phyloP scores from a whole-genome alignment of 2,888 invertebrate genomes.

The Diploptera punctata region DNA sequence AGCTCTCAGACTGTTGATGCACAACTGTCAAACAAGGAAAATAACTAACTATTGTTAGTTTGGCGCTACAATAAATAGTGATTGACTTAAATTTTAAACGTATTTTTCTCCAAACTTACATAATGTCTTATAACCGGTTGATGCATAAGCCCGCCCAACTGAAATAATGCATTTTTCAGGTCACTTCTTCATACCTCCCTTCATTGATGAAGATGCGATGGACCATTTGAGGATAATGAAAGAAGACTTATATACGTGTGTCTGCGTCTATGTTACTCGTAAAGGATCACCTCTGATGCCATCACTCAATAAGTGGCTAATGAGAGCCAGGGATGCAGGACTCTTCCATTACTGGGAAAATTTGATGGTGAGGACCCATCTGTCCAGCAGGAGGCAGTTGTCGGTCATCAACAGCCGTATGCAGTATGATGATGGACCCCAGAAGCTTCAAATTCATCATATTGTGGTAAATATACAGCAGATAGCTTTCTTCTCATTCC shows the following conservation, averaged over 20 bases:
- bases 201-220: slow-evolving; percentile 58
- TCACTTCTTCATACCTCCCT: neutral
- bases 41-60: no score
- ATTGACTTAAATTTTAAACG: no score
- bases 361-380: neutral
- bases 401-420: slow-evolving; percentile 12
- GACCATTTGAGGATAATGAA: slow-evolving; percentile 65
- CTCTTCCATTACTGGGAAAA: slow-evolving; percentile 1
- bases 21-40: no score
- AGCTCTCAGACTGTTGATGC: no score
- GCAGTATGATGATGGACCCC: neutral
- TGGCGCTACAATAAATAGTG: no score
- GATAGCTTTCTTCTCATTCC: no score
- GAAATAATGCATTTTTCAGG: no score
- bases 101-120: no score
- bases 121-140: no score
- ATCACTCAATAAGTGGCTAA: slow-evolving; percentile 62
- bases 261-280: slow-evolving; percentile 66
- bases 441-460: neutral
- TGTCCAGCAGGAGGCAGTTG: neutral
- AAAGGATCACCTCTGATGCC: slow-evolving; percentile 67
- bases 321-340: slow-evolving; percentile 67
- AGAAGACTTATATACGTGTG: slow-evolving; percentile 72
- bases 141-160: no score
- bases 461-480: neutral